Evolutionary conservation across 2,797 vertebrate species (phyloP).

Genomic region (Oophaga sylvatica): DNA sequence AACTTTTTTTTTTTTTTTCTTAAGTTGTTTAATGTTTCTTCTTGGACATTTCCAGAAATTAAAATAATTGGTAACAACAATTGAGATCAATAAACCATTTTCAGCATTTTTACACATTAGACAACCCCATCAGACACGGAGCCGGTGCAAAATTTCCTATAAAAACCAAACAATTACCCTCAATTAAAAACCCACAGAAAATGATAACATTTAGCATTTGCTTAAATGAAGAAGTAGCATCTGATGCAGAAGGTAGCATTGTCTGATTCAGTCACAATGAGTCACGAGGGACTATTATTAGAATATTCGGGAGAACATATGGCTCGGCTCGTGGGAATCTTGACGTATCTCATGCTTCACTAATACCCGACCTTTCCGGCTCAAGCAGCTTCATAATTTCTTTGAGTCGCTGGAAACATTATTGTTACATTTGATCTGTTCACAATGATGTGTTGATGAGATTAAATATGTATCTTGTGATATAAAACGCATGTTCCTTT

Average conservation of each 20-base stretch:
- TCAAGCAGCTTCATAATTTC: constrained; percentile 5
- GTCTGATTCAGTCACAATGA: background rate
- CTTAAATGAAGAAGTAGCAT: background rate
- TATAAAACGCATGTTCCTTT: no score
- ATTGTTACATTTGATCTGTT: background rate
- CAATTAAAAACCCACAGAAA: background rate
- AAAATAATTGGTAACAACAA: background rate
- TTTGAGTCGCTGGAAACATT: background rate
- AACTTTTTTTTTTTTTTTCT: no score
- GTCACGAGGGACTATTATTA: constrained; percentile 23
- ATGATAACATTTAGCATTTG: background rate
- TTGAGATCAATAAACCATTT: background rate
- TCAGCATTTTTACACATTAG: background rate
- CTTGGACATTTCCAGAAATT: background rate
- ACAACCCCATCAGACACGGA: background rate
- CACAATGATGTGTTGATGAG: background rate
- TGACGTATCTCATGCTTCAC: constrained; percentile 22
- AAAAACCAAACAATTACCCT: no score
- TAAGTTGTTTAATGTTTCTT: no score
- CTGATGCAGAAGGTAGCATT: background rate
- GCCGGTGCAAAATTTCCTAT: background rate
- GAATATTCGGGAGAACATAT: constrained; percentile 15
- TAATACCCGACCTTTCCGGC: constrained; percentile 41
- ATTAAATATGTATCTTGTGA: no score
- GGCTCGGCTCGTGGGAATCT: constrained; percentile 37